Evolutionary conservation across 2,797 vertebrate species (phyloP).

Genomic region (Lutra lutra): DNA sequence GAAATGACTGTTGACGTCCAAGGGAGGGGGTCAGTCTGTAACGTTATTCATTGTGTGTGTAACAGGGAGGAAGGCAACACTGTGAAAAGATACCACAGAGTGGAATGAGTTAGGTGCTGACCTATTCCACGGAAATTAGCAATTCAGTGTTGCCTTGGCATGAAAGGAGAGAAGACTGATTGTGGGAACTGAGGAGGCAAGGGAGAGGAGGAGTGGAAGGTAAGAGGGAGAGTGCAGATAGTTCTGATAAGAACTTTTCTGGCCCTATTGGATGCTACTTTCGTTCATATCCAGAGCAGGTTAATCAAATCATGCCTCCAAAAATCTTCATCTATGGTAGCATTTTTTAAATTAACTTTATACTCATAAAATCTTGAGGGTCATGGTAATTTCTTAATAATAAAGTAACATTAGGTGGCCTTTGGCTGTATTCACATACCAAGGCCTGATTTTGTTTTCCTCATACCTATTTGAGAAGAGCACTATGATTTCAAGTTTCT

Average conservation of each 20-base stretch:
- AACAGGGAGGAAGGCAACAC: not conserved
- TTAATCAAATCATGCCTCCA: not conserved
- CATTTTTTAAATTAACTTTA: not conserved
- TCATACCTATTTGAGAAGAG: not conserved
- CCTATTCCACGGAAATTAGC: not conserved
- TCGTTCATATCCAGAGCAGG: not conserved
- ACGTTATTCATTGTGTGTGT: not conserved
- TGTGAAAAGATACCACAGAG: not conserved
- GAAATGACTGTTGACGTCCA: not conserved
- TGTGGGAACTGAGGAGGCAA: not conserved
- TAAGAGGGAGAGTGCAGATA: not conserved
- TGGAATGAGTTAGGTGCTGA: no score
- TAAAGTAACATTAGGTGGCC: not conserved
- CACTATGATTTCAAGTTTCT: not conserved
- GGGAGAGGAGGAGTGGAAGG: not conserved
- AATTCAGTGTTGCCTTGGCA: not conserved
- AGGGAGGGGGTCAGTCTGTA: not conserved
- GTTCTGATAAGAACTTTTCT: not conserved
- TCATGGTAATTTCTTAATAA: not conserved
- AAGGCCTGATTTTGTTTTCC: not conserved
- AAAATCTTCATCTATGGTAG: not conserved
- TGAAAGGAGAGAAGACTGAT: not conserved
- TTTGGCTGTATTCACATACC: not conserved
- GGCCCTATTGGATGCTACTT: not conserved
- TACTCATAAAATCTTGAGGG: not conserved